Percentiles rank a stretch among this genome's conserved stretches.
These are phyloP conservation scores for Diaprepes abbreviatus DNA, from an alignment of 2,888 invertebrate species.

Conservation along the genomic window DNA sequence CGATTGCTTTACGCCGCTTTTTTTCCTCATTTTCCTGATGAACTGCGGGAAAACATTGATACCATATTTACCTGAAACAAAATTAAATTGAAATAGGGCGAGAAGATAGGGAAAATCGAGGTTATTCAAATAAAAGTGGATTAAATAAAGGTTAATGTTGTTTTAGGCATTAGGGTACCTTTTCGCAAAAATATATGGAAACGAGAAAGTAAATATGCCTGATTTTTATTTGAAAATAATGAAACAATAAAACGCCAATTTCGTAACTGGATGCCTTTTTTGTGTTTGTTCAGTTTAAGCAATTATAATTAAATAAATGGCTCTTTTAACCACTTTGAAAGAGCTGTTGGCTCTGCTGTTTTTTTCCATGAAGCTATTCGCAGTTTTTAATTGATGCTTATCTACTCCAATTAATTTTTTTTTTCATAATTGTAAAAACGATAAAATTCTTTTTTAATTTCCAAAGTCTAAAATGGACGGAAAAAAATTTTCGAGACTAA, in stretches of 20 bases:
- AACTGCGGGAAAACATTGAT: conserved; percentile 37
- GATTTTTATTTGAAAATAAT: neutral
- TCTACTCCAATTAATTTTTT: no score
- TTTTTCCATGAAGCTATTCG: no score
- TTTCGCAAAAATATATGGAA: neutral
- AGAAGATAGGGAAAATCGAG: conserved; percentile 31
- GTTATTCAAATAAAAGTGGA: conserved; percentile 38
- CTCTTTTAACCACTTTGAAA: no score
- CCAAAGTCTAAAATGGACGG: no score
- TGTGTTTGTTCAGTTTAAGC: no score
- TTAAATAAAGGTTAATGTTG: conserved; percentile 38
- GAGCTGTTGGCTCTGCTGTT: no score
- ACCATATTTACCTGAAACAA: conserved; percentile 47
- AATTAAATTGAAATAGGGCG: conserved; percentile 43
- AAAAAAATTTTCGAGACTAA: no score
- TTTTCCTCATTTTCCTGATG: conserved; percentile 44
- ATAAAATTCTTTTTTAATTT: no score
- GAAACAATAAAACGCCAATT: neutral
- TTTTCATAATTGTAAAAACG: no score
- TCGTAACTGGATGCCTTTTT: no score
- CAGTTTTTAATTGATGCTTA: no score
- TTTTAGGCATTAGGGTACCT: conserved; percentile 24
- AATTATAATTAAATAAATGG: no score
- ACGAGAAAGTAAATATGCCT: neutral
- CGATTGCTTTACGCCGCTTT: conserved; percentile 40